Evolutionary conservation across 1,140 invertebrate genomes (phyloP), one percentile per base, ranked within the genome.

Genomic region (Diorhabda sublineata): DNA sequence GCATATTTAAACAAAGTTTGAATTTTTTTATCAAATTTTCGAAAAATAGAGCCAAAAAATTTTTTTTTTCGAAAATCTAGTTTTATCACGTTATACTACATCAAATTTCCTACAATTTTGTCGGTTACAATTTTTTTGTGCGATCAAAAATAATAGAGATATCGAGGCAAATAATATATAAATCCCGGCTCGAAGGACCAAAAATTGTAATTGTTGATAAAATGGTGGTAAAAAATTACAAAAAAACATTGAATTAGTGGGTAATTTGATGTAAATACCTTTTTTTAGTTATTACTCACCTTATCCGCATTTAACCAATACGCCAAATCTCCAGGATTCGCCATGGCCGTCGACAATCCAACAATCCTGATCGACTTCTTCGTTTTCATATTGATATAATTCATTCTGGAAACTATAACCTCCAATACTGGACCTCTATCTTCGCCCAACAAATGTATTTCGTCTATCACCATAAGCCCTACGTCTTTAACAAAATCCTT

Each of bases 391-490:
- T 80, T 77, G 45, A 81, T 82, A 71, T 75, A 80, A 71, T 77
- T 82, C 76, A 87, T 83, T 78, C 91, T 85, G 0, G 92, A 93
- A n/a, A 93, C 90, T 66, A 94, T 93, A 5, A 93, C 92, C 82
- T 95, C 92, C 4, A 95, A 82, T 4, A 95, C 92, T 0, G 92
- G 92, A 11, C 92, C 93, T 71, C 93, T 84, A 77, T 95, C 92
- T 81, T 95, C 91, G 69, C 96, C 98, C 58, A 99, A 83, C 44
- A 99, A 83, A 85, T 99, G 98, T 74, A 99, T 99, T 83, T 99
- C 98, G 82, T 99, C 98, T 75, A 99, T 98, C 42, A 99, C 90
- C 68, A 99, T 94, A 0, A 99, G 83, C 0, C 92, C 90, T 0
- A 99, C 98, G 76, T 95, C 87, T 69, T 88, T 90, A 2, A 99